Conservation (phyloP, 2,888 invertebrate genomes). For the Operophtera brumata region DNA sequence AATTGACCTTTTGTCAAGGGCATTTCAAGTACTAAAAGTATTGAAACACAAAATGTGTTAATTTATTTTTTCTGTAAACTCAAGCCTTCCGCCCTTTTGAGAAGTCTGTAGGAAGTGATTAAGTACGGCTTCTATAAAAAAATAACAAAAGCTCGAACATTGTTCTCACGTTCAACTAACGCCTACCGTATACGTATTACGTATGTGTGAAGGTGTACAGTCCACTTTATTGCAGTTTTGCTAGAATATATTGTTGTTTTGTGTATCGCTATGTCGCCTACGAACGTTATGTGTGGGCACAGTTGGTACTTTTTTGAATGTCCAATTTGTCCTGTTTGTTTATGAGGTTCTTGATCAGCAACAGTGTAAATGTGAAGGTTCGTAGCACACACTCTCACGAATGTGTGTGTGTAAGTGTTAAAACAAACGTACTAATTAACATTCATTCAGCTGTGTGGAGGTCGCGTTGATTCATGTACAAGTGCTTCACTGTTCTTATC, state of each 20-base stretch:
- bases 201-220: conserved; percentile 53
- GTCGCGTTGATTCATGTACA: conserved; percentile 61
- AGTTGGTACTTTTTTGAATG: conserved; percentile 28
- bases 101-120: conserved; percentile 74
- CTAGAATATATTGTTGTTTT: conserved; percentile 34
- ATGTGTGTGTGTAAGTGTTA: conserved; percentile 57
- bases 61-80: conserved; percentile 73
- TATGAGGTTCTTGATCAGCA: conserved; percentile 46
- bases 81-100: conserved; percentile 75
- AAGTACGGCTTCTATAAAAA: conserved; percentile 65
- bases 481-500: conserved; percentile 59
- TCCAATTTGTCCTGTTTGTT: conserved; percentile 47
- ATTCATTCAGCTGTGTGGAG: conserved; percentile 72
- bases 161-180: conserved; percentile 65
- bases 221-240: conserved; percentile 38
- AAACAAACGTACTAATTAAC: conserved; percentile 76
- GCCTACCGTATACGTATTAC: conserved; percentile 52
- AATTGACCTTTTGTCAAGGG: conserved; percentile 73
- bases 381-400: conserved; percentile 39
- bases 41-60: conserved; percentile 66
- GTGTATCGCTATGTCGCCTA: conserved; percentile 28
- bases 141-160: conserved; percentile 66
- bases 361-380: conserved; percentile 55
- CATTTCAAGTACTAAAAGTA: conserved; percentile 43
- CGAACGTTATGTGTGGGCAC: conserved; percentile 29